A percentile compares a stretch with the other conserved stretches of the same genome.
Evolutionary conservation across 2,113 vertebrate genomes (phyloP).

Genomic region (Coreoperca whiteheadi): DNA sequence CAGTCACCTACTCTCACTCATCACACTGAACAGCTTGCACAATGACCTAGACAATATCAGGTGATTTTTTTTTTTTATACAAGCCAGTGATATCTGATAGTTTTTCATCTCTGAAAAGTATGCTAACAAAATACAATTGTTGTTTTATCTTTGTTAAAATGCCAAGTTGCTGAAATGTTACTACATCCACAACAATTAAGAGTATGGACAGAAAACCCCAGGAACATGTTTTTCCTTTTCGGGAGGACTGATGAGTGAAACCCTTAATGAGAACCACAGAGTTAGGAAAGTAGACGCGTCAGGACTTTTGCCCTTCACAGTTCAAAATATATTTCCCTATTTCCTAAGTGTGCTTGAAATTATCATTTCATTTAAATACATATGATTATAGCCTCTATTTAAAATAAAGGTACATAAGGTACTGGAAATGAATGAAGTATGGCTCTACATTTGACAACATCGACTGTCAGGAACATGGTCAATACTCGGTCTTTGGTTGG

Average conservation of each 20-base stretch:
- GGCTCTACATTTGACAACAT: not conserved
- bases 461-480: not conserved
- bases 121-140: not conserved
- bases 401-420: not conserved
- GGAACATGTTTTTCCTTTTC: slow-evolving; percentile 4
- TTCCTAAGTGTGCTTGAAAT: not conserved
- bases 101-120: not conserved
- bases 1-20: not conserved
- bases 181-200: too few relatives aligned
- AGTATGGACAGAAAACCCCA: not conserved
- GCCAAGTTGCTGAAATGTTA: not conserved
- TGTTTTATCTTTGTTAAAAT: not conserved
- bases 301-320: not conserved
- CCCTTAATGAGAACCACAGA: not conserved
- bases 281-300: not conserved
- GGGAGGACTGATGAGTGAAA: not conserved
- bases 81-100: not conserved
- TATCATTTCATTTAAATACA: not conserved
- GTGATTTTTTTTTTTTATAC: not conserved
- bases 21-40: not conserved
- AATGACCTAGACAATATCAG: not conserved
- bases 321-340: not conserved
- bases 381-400: not conserved
- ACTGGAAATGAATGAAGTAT: not conserved
- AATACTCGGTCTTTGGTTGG: not conserved